Evolutionary conservation across 2,113 vertebrate genomes (phyloP).

Genomic region (Bubo scandiacus): DNA sequence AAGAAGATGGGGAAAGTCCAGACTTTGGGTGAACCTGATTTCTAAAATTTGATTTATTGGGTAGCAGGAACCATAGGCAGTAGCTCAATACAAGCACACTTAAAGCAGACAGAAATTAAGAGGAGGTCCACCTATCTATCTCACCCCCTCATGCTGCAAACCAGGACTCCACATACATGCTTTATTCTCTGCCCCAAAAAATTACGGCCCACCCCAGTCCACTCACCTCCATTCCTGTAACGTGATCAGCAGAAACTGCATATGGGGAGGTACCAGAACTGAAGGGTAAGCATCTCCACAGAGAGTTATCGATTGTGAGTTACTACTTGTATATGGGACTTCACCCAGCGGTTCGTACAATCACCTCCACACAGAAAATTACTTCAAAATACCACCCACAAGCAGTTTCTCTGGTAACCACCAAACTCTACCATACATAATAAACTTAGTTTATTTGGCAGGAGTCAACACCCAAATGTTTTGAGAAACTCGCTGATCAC

Average conservation of each 20-base stretch:
- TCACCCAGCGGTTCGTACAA: neutral
- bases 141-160: accelerated
- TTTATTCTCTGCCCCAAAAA: neutral
- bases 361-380: neutral
- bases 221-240: neutral
- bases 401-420: neutral
- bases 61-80: neutral
- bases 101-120: neutral
- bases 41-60: neutral
- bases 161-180: neutral
- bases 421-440: neutral
- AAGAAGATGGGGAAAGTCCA: neutral
- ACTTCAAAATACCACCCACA: neutral
- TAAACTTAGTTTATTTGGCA: neutral
- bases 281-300: neutral
- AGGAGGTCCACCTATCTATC: neutral
- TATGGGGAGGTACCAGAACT: neutral
- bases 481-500: neutral
- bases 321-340: neutral
- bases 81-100: neutral
- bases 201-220: neutral
- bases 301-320: neutral
- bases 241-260: neutral
- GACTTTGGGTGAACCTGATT: neutral
- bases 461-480: neutral